These are phyloP conservation scores for Drosophila kambysellisi DNA, from an alignment of 2,888 invertebrate species.

Conservation along the genomic window DNA sequence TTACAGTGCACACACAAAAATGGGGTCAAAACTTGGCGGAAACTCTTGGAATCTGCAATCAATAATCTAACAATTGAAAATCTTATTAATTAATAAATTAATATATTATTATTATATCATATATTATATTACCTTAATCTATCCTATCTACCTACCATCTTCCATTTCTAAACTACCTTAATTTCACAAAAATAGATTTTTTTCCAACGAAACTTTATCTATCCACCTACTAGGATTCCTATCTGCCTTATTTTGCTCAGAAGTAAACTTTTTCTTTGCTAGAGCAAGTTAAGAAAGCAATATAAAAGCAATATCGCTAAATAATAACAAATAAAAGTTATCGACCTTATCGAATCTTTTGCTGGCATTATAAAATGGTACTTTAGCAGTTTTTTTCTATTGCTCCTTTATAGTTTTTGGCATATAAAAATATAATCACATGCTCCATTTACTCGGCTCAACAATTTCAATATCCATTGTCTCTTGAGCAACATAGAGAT, in stretches of 20 bases:
- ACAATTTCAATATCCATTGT: slow-evolving; percentile 24
- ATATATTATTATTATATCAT: too few species aligned
- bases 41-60: not conserved
- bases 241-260: not conserved
- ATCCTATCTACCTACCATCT: too few species aligned
- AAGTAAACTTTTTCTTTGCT: not conserved
- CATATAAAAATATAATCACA: not conserved
- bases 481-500: not conserved
- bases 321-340: not conserved
- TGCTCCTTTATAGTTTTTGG: not conserved
- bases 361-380: not conserved
- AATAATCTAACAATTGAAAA: not conserved
- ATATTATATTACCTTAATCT: too few species aligned
- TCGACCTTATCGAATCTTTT: not conserved
- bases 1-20: not conserved
- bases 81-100: too few species aligned
- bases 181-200: not conserved
- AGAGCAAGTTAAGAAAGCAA: not conserved
- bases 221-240: not conserved
- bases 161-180: not conserved
- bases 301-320: not conserved
- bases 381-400: not conserved
- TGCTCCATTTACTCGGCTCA: not conserved
- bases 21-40: not conserved
- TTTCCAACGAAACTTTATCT: not conserved